phyloP scores from a whole-genome alignment of 2,888 invertebrate genomes.

The Galerucella calmariensis region DNA sequence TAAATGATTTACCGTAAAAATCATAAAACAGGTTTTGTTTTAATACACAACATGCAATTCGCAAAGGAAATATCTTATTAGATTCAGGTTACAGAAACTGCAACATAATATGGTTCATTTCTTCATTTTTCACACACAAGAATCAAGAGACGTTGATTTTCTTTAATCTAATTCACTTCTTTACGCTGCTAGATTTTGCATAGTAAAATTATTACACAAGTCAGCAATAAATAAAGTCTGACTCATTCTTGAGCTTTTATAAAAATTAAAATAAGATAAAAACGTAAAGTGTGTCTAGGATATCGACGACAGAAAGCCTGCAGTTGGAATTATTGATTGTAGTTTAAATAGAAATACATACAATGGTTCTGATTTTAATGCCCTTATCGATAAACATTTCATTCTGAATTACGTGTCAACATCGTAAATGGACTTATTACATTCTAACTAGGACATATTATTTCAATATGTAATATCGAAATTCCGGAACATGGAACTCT shows the following conservation, averaged over 20 bases:
- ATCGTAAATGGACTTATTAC: background rate
- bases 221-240: background rate
- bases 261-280: background rate
- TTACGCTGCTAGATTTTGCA: background rate
- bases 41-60: background rate
- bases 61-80: background rate
- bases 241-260: background rate
- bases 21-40: background rate
- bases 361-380: background rate
- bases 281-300: slow-evolving; percentile 14
- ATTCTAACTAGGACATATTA: too few species aligned
- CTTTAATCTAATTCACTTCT: too few species aligned
- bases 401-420: background rate
- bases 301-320: slow-evolving; percentile 15
- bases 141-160: too few species aligned
- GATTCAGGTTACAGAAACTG: too few species aligned
- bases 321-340: slow-evolving; percentile 13
- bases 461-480: too few species aligned
- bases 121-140: too few species aligned
- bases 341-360: background rate
- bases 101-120: too few species aligned
- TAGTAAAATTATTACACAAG: background rate
- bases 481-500: too few species aligned
- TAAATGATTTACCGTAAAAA: background rate
- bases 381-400: background rate